These are phyloP conservation scores for Connochaetes taurinus DNA, from an alignment of 2,113 vertebrate genomes.

Conservation along the genomic window DNA sequence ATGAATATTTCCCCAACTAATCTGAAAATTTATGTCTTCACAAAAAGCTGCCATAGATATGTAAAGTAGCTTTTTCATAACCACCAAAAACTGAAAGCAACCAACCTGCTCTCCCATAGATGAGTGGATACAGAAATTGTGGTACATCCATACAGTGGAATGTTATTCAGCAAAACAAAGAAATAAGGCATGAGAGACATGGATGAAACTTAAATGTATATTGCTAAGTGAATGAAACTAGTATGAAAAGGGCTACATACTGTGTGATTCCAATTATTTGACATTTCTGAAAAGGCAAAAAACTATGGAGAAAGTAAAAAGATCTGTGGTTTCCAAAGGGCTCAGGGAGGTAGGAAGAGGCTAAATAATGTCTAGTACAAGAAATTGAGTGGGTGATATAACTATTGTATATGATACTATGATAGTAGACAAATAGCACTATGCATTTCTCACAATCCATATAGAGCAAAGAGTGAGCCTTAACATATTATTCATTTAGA, in stretches of 20 bases:
- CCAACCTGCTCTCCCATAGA: not conserved
- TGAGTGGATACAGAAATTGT: not conserved
- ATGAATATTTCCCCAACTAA: not conserved
- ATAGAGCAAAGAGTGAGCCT: not conserved
- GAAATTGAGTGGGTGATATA: not conserved
- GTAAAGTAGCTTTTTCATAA: not conserved
- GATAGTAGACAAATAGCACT: not conserved
- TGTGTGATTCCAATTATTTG: not conserved
- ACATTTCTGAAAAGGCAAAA: not conserved
- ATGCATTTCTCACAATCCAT: not conserved
- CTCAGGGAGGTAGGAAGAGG: not conserved
- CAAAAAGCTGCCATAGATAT: not conserved
- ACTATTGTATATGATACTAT: not conserved
- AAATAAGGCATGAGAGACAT: not conserved
- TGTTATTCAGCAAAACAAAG: not conserved
- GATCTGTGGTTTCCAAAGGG: not conserved
- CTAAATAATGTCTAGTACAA: not conserved
- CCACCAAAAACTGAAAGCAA: not conserved
- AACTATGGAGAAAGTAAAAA: not conserved
- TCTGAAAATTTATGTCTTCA: not conserved
- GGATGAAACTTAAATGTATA: not conserved
- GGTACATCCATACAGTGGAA: not conserved
- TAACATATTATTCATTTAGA: not conserved
- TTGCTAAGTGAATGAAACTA: not conserved
- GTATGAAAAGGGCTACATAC: not conserved